Conservation (phyloP, 1,140 invertebrate species). For the Brachionus rubens region DNA sequence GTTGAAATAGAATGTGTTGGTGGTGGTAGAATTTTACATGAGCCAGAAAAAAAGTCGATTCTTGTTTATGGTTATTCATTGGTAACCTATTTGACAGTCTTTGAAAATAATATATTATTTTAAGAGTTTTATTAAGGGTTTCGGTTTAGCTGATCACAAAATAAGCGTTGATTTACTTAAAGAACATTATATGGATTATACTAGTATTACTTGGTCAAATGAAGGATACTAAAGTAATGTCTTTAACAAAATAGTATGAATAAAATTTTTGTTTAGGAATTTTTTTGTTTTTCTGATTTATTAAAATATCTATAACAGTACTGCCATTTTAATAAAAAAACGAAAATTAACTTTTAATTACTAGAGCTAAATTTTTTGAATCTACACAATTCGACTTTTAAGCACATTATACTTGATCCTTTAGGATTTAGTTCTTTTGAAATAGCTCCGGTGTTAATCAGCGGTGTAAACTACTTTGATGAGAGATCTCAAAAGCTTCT, state of each 20-base stretch:
- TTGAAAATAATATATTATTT: neutral
- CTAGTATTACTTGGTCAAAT: constrained; percentile 70
- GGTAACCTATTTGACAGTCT: constrained; percentile 57
- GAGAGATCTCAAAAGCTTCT: too few relatives aligned
- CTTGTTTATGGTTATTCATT: constrained; percentile 83
- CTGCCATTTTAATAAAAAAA: too few relatives aligned
- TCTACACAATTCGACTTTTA: too few relatives aligned
- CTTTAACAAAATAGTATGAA: neutral
- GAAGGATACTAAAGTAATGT: constrained; percentile 71
- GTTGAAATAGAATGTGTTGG: constrained; percentile 73
- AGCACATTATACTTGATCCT: too few relatives aligned
- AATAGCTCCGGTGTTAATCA: too few relatives aligned
- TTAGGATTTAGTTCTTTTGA: too few relatives aligned
- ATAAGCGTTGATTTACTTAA: constrained; percentile 71
- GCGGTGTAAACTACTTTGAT: too few relatives aligned
- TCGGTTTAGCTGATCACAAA: constrained; percentile 78
- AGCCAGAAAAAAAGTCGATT: constrained; percentile 70
- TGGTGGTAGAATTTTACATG: constrained; percentile 78
- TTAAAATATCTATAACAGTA: too few relatives aligned
- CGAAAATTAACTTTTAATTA: too few relatives aligned
- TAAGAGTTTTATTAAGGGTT: constrained; percentile 66
- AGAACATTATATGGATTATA: constrained; percentile 70
- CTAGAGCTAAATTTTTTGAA: too few relatives aligned
- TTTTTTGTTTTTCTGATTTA: too few relatives aligned
- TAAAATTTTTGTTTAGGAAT: neutral